These are phyloP conservation scores for Mohoua ochrocephala DNA, from an alignment of 2,113 vertebrate species.

Conservation along the genomic window DNA sequence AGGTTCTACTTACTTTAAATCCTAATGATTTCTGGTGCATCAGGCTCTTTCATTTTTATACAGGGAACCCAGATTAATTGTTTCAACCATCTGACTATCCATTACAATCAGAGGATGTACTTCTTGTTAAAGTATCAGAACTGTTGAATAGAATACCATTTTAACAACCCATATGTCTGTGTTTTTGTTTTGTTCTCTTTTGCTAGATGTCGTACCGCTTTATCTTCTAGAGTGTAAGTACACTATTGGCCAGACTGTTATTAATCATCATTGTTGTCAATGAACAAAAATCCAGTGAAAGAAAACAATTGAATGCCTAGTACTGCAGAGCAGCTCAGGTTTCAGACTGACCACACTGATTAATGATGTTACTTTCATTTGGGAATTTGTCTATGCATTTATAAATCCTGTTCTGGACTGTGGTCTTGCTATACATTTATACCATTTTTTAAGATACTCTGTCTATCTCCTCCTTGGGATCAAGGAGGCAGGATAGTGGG, in stretches of 20 bases:
- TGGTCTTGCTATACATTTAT: neutral
- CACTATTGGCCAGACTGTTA: neutral
- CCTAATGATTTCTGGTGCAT: conserved; percentile 47
- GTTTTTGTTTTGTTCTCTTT: conserved; percentile 27
- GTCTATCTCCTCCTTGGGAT: neutral
- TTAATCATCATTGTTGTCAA: conserved; percentile 23
- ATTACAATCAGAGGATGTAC: conserved; percentile 38
- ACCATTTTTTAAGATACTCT: neutral
- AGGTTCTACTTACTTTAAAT: conserved; percentile 28
- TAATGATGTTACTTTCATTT: neutral
- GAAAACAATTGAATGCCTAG: neutral
- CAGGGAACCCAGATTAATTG: conserved; percentile 51
- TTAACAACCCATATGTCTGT: conserved; percentile 51
- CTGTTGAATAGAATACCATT: conserved; percentile 27
- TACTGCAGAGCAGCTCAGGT: neutral
- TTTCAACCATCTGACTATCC: conserved; percentile 41
- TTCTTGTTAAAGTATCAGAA: conserved; percentile 26
- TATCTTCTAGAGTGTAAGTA: conserved; percentile 1
- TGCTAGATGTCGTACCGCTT: conserved; percentile 4
- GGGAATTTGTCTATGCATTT: neutral
- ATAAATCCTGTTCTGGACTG: neutral
- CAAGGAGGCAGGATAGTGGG: neutral
- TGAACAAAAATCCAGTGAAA: conserved; percentile 5
- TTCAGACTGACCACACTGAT: neutral
- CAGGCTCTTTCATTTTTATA: conserved; percentile 29